Conservation (phyloP, 2,113 vertebrate species). For the Zosterops pallidus region DNA sequence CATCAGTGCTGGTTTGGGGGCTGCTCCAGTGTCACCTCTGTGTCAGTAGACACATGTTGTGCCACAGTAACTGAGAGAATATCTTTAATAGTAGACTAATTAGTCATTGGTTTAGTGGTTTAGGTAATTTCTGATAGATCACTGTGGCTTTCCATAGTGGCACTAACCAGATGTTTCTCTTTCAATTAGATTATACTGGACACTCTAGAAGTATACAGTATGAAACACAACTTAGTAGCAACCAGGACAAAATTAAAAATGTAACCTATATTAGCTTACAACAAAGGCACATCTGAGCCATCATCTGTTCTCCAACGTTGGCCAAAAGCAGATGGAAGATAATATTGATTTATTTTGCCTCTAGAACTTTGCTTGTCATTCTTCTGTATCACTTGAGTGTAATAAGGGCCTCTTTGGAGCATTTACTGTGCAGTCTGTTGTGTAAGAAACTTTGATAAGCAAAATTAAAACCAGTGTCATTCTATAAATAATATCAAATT, state of each 20-base stretch:
- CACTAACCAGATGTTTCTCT: neutral
- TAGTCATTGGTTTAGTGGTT: neutral
- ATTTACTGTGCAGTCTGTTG: neutral
- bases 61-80: neutral
- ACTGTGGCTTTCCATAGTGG: neutral
- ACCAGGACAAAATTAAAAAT: neutral
- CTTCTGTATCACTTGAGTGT: neutral
- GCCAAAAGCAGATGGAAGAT: neutral
- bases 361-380: neutral
- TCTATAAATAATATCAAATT: neutral
- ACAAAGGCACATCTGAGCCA: neutral
- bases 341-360: neutral
- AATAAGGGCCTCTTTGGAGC: neutral
- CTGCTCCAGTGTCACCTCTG: neutral
- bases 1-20: neutral
- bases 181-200: neutral
- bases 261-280: neutral
- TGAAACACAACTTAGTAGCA: neutral
- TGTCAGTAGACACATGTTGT: rapidly evolving
- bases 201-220: neutral
- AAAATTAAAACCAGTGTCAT: neutral
- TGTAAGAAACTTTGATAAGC: neutral
- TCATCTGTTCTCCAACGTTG: neutral
- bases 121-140: neutral
- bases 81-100: neutral